Evolutionary conservation across 2,888 invertebrate species (phyloP).

Genomic region (Luperina testacea): DNA sequence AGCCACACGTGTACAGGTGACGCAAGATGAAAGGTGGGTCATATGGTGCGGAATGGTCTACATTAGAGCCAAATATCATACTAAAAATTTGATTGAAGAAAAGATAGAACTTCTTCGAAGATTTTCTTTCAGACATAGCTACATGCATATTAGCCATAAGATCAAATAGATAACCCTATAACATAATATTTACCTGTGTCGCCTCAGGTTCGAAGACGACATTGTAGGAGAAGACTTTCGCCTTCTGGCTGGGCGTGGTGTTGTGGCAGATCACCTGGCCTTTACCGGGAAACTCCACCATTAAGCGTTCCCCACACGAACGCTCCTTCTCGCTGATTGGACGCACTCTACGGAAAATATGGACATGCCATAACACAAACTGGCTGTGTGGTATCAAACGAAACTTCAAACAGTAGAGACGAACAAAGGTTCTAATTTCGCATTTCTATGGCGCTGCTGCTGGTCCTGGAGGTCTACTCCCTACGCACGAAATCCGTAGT

Average conservation of each 20-base stretch:
- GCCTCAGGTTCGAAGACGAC: conserved; percentile 98
- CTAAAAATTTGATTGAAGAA: not conserved
- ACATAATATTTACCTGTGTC: conserved; percentile 88
- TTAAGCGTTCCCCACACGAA: conserved; percentile 91
- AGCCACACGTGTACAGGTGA: not conserved
- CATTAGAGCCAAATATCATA: not conserved
- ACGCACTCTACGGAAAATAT: conserved; percentile 91
- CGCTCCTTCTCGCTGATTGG: conserved; percentile 94
- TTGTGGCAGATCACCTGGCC: conserved; percentile 94
- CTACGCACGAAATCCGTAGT: too few species aligned
- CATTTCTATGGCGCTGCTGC: not conserved
- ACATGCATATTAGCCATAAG: not conserved
- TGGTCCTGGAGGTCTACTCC: too few species aligned
- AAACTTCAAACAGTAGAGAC: not conserved
- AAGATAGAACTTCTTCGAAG: not conserved
- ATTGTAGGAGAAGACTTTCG: conserved; percentile 97
- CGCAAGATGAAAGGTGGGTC: not conserved
- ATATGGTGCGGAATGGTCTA: not conserved
- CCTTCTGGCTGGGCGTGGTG: conserved; percentile 91
- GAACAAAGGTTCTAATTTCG: not conserved
- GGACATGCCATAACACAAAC: not conserved
- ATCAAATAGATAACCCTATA: not conserved
- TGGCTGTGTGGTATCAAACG: not conserved
- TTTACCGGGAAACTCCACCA: conserved; percentile 96
- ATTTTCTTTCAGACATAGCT: not conserved